phyloP scores from a whole-genome alignment of 2,888 invertebrate genomes.

The Keiferia lycopersicella region DNA sequence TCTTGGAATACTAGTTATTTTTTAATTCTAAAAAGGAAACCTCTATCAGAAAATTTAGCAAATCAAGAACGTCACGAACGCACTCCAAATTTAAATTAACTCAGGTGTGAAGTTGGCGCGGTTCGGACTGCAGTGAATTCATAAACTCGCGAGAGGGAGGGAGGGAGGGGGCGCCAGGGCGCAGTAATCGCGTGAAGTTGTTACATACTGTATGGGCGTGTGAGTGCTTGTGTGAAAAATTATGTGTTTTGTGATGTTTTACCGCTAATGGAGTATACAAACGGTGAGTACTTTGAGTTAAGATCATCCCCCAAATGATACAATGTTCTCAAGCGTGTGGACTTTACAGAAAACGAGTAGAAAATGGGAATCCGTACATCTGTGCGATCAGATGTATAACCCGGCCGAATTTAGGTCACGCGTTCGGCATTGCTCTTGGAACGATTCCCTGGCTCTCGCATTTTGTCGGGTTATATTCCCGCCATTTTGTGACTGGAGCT shows the following conservation, averaged over 20 bases:
- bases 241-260: conserved; percentile 76
- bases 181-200: conserved; percentile 79
- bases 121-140: conserved; percentile 46
- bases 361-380: conserved; percentile 72
- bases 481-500: conserved; percentile 77
- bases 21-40: no score
- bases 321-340: conserved; percentile 45
- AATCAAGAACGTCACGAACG: no score
- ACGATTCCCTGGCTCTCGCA: conserved; percentile 48
- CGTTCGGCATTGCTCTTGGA: conserved; percentile 52
- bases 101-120: conserved; percentile 62
- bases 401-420: conserved; percentile 66
- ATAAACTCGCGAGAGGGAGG: conserved; percentile 57
- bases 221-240: conserved; percentile 78
- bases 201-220: conserved; percentile 78
- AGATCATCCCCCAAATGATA: conserved; percentile 38
- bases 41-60: no score
- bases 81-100: conserved; percentile 63
- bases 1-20: no score
- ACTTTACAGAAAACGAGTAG: conserved; percentile 61
- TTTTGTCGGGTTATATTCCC: conserved; percentile 65
- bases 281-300: conserved; percentile 65
- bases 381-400: conserved; percentile 73
- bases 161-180: no score
- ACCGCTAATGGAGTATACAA: conserved; percentile 65